These are phyloP conservation scores for Ascaphus truei DNA, from an alignment of 2,113 vertebrate species.

Conservation along the genomic window DNA sequence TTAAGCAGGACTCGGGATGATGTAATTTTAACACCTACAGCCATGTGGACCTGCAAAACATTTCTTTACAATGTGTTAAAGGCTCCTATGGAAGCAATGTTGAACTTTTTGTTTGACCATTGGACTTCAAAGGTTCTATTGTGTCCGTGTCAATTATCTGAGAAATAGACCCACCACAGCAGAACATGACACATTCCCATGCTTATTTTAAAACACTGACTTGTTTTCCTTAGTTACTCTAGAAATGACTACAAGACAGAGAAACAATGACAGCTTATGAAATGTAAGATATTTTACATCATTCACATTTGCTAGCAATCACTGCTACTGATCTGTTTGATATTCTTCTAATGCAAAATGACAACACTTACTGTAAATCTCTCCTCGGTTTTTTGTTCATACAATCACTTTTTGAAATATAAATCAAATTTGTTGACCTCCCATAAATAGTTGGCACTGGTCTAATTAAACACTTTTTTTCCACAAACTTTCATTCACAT, in stretches of 20 bases:
- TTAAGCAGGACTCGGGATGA: too few species aligned
- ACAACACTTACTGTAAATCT: neutral
- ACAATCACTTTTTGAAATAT: slow-evolving; percentile 1
- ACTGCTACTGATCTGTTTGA: slow-evolving; percentile 6
- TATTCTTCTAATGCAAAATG: slow-evolving; percentile 19
- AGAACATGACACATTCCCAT: neutral
- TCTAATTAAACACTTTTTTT: slow-evolving; percentile 33
- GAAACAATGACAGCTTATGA: slow-evolving; percentile 17
- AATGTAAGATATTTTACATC: slow-evolving; percentile 8
- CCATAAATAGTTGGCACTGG: slow-evolving; percentile 20
- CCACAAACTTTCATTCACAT: slow-evolving; percentile 36
- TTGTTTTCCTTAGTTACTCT: too few species aligned
- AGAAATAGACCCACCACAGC: too few species aligned
- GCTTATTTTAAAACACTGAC: neutral
- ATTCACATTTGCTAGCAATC: slow-evolving; percentile 10
- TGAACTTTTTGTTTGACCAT: too few species aligned
- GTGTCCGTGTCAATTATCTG: too few species aligned
- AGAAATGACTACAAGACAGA: neutral
- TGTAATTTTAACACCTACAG: too few species aligned
- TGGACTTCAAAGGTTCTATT: too few species aligned
- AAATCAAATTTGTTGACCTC: slow-evolving; percentile 26
- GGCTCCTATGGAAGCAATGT: too few species aligned
- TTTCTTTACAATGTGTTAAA: too few species aligned
- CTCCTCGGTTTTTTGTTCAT: slow-evolving; percentile 23
- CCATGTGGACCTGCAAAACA: too few species aligned